Evolutionary conservation across 2,113 vertebrate genomes (phyloP).

Genomic region (Gavialis gangeticus): DNA sequence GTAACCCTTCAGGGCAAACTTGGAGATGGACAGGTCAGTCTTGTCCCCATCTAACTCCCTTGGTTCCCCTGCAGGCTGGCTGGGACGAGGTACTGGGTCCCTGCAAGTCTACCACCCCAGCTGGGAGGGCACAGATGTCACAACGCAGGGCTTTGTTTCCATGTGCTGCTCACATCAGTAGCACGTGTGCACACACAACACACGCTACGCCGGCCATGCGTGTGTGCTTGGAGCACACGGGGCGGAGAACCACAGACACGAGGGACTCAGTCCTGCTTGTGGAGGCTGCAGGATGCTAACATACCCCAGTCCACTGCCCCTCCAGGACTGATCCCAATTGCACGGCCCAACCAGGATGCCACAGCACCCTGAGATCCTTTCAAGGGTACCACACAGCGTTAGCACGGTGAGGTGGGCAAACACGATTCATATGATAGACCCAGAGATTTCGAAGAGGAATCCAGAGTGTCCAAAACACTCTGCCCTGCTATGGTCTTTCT

Average conservation of each 20-base stretch:
- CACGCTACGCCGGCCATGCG: background rate
- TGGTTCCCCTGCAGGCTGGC: background rate
- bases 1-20: background rate
- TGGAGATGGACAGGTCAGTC: background rate
- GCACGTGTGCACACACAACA: background rate
- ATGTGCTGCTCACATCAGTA: too few species aligned
- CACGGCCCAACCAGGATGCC: too few species aligned
- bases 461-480: too few species aligned
- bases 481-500: too few species aligned
- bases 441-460: too few species aligned
- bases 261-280: background rate
- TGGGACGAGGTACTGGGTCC: background rate
- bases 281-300: background rate
- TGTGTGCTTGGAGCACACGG: background rate
- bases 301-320: background rate
- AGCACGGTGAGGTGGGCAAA: too few species aligned
- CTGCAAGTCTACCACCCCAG: background rate
- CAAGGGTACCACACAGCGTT: too few species aligned
- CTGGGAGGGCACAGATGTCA: background rate
- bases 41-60: background rate
- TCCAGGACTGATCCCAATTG: background rate
- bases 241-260: background rate
- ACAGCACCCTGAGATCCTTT: too few species aligned
- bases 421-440: too few species aligned
- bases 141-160: background rate